These are phyloP conservation scores for Pseudoatta argentina DNA, from an alignment of 1,140 invertebrate genomes.

Conservation along the genomic window DNA sequence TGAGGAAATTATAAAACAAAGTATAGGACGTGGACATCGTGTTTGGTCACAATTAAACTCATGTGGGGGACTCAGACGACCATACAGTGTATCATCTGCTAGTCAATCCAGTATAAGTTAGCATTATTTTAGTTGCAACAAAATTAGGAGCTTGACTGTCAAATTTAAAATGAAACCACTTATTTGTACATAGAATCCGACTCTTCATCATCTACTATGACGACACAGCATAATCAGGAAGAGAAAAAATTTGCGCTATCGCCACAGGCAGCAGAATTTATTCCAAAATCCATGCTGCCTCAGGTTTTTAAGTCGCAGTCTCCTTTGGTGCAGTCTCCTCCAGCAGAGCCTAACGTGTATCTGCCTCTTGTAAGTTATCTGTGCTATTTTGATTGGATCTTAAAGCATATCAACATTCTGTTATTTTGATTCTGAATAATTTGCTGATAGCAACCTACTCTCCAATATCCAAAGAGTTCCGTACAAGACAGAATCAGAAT, in stretches of 20 bases:
- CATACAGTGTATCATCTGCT: constrained; percentile 58
- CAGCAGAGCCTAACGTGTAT: background rate
- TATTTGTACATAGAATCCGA: constrained; percentile 18
- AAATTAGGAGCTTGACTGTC: background rate
- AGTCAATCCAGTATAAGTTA: constrained; percentile 69
- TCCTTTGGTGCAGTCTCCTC: background rate
- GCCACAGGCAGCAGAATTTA: constrained; percentile 78
- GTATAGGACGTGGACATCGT: constrained; percentile 42
- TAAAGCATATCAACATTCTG: background rate
- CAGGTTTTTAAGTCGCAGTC: background rate
- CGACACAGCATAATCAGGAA: constrained; percentile 15
- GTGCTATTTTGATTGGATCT: background rate
- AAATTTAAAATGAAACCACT: background rate
- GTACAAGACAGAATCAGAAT: constrained; percentile 76
- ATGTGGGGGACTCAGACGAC: background rate
- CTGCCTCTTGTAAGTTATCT: constrained; percentile 9
- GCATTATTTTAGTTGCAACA: background rate
- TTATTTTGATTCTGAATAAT: constrained; percentile 4
- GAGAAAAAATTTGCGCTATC: constrained; percentile 78
- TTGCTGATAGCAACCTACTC: background rate
- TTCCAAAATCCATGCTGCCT: constrained; percentile 65
- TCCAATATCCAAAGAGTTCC: constrained; percentile 52
- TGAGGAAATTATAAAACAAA: background rate
- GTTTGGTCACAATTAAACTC: background rate
- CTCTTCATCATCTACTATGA: background rate